Conservation (phyloP, 2,113 vertebrate species). For the Opisthocomus hoazin region DNA sequence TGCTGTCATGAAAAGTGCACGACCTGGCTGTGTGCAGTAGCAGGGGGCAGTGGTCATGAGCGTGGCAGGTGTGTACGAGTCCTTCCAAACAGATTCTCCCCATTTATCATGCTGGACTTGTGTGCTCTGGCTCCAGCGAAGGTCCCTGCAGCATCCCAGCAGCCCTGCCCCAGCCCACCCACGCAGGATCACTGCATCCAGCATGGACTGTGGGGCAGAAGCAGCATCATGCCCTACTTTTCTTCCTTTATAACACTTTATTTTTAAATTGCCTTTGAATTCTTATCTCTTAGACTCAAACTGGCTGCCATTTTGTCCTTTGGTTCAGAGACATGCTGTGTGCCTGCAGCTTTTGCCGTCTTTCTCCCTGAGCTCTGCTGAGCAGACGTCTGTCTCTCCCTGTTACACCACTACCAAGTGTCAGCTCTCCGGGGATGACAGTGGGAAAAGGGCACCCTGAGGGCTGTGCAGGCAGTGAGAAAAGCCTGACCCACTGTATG, state of each 20-base stretch:
- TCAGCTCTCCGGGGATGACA: accelerated
- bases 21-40: not conserved
- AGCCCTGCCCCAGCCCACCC: not conserved
- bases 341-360: not conserved
- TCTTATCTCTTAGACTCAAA: not conserved
- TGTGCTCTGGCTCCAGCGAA: not conserved
- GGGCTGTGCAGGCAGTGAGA: not conserved
- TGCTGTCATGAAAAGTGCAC: not conserved
- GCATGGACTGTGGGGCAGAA: not conserved
- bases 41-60: not conserved
- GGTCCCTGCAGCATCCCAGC: not conserved
- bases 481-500: not conserved
- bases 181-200: not conserved
- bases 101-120: not conserved
- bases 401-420: not conserved
- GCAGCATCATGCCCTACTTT: not conserved
- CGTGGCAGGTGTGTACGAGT: accelerated
- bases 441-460: not conserved
- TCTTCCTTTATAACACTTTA: not conserved
- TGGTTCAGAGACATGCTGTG: not conserved
- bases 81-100: not conserved
- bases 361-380: not conserved
- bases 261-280: not conserved
- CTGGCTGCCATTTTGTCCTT: not conserved
- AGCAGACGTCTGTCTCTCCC: not conserved